Base-by-base conservation (phyloP, 2,888 invertebrate genomes). In the Cryptophagus acutangulus region DNA sequence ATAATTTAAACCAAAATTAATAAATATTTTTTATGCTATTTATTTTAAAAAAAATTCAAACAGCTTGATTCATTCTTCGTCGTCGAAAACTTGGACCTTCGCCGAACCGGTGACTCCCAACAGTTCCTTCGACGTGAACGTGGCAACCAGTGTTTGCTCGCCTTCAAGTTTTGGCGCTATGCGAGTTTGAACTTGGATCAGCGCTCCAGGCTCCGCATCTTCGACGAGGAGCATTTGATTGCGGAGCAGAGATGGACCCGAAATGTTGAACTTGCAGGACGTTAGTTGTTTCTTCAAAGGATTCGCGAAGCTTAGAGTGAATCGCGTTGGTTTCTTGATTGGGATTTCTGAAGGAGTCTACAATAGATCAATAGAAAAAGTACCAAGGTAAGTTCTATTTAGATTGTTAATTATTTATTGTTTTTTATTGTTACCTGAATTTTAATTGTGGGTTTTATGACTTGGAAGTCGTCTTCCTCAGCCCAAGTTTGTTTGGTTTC, bases 401-500 rank as follows among this genome's bases (percentile, higher is more conserved):
- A 39, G 10, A 33, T n/a, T n/a, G n/a, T n/a, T n/a, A n/a, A n/a
- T n/a, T n/a, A n/a, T n/a, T n/a, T n/a, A n/a, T n/a, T n/a, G n/a
- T n/a, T n/a, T n/a, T n/a, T n/a, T n/a, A 17, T 17, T 15, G 4
- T 24, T 38, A 86, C 87, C 73, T 79, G 76, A 20, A 89, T 75
- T 20, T 69, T 70, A 37, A 87, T 78, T 43, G 72, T 77, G 1
- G 89, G 88, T 59, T 84, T 84, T 17, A 82, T 69, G 3, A 89
- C 75, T 65, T 86, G 81, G 70, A 87, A 87, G 67, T 87, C 86
- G 54, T 88, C 87, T 56, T 87, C 86, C 49, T 82, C 85, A 0
- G 84, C 81, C 84, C 87, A 89, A 2, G 85, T 81, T 66, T 88
- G 87, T 38, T 79, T 80, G 10, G 89, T 89, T 66, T 89, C 87